Conservation (phyloP, 2,888 invertebrate species). For the Electrophaes corylata region DNA sequence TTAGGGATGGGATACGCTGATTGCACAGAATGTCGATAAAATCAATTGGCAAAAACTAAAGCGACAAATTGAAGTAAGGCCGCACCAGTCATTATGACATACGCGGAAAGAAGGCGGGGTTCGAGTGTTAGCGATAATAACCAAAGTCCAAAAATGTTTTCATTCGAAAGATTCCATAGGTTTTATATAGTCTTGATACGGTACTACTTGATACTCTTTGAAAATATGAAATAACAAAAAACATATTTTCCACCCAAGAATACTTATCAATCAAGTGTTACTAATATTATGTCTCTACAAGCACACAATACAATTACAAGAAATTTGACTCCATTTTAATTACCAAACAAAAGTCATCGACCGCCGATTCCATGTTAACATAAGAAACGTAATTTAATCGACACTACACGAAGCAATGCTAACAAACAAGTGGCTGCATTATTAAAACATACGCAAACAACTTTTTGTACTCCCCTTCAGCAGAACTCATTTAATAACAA, state of each 20-base stretch:
- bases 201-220: too few relatives aligned
- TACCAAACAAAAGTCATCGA: slow-evolving; percentile 20
- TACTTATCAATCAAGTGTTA: too few relatives aligned
- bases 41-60: slow-evolving; percentile 57
- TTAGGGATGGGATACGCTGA: slow-evolving; percentile 58
- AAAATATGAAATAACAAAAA: too few relatives aligned
- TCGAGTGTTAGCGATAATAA: slow-evolving; percentile 32
- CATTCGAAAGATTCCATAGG: too few relatives aligned
- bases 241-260: too few relatives aligned
- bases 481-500: slow-evolving; percentile 36
- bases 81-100: slow-evolving; percentile 59
- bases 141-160: too few relatives aligned
- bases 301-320: background rate
- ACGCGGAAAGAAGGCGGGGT: slow-evolving; percentile 49
- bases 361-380: slow-evolving; percentile 7
- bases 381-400: slow-evolving; percentile 25
- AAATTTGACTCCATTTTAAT: background rate
- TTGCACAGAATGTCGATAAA: slow-evolving; percentile 58
- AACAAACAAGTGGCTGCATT: slow-evolving; percentile 16
- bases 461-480: slow-evolving; percentile 29
- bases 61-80: slow-evolving; percentile 64
- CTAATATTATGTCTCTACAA: too few relatives aligned
- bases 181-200: too few relatives aligned
- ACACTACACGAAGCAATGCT: slow-evolving; percentile 25
- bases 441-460: slow-evolving; percentile 25